Base-by-base conservation (phyloP, 2,113 vertebrate genomes). In the Sylvilagus bachmani region DNA sequence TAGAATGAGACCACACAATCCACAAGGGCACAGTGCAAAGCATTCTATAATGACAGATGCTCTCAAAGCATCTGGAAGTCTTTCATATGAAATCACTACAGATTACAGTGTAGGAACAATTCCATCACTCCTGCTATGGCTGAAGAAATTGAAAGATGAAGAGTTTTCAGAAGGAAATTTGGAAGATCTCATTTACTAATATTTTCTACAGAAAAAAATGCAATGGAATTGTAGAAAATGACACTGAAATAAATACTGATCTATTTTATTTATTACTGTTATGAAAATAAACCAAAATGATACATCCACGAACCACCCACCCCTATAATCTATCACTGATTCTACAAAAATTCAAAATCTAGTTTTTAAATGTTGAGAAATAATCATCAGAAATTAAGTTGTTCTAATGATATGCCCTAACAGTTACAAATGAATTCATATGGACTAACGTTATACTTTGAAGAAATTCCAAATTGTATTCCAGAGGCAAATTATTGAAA, bases 51-150 rank as follows among this genome's bases (percentile, higher is more conserved):
- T 70, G 96, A 94, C 38, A 86, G 77, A 25, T 16, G 19, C 49
- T 78, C 70, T 69, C 69, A 44, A 16, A 12, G 53, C 74, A 92
- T 77, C 86, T 95, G 87, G 64, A 89, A 92, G 87, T 69, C 24
- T 91, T 95, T 66, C 67, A 95, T 71, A 96, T 97, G 91, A 91
- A 89, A 95, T 78, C 61, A 86, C 29, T 22, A 21, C 51, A 71
- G 36, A 83, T 49, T 90, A 36, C 80, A 10, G 29, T 64, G 4
- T 58, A 96, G 24, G 93, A 89, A 96, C 73, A 96, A 97, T 55
- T 74, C 31, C 89, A 64, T 94, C 49, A 85, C 1, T 84, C 64
- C 51, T 88, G 93, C 74, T 62, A 87, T 5, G 31, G 12, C 89
- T 36, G 71, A 58, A 5, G 55, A 62, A 94, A 89, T 33, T 93